Percentiles rank a stretch among this genome's conserved stretches.
Evolutionary conservation across 2,888 invertebrate genomes (phyloP).

Genomic region (Pterostichus madidus): DNA sequence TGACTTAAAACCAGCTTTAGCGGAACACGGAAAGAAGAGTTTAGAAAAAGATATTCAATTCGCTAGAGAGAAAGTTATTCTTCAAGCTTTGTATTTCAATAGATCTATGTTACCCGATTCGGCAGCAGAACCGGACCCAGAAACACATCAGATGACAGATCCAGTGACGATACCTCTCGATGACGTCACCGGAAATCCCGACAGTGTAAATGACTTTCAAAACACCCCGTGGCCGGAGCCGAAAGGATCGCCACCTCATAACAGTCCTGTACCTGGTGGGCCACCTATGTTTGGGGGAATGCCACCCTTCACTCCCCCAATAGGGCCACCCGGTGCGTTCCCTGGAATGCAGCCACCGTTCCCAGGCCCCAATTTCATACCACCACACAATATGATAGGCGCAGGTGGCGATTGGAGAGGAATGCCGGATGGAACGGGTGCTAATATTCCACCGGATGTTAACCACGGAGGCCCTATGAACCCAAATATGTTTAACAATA

Average conservation of each 20-base stretch:
- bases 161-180: constrained; percentile 92
- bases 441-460: constrained; percentile 76
- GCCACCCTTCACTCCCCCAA: constrained; percentile 78
- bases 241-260: constrained; percentile 82
- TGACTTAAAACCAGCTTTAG: constrained; percentile 83
- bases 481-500: constrained; percentile 76
- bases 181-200: constrained; percentile 91
- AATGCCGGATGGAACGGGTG: constrained; percentile 79
- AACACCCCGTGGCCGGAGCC: constrained; percentile 92
- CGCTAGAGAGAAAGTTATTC: constrained; percentile 90
- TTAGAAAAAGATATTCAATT: constrained; percentile 93
- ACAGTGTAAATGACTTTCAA: constrained; percentile 88
- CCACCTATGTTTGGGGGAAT: constrained; percentile 71
- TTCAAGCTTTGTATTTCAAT: constrained; percentile 90
- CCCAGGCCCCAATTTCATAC: constrained; percentile 76
- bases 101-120: constrained; percentile 92
- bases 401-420: constrained; percentile 74
- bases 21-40: constrained; percentile 88
- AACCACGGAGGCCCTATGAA: constrained; percentile 73
- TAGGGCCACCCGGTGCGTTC: constrained; percentile 72
- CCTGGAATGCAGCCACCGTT: constrained; percentile 78
- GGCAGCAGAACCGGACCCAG: constrained; percentile 91
- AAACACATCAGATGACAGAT: constrained; percentile 87
- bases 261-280: constrained; percentile 69
- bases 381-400: constrained; percentile 68